Evolutionary conservation across 2,797 vertebrate species (phyloP).

Genomic region (Tolypeutes matacus): DNA sequence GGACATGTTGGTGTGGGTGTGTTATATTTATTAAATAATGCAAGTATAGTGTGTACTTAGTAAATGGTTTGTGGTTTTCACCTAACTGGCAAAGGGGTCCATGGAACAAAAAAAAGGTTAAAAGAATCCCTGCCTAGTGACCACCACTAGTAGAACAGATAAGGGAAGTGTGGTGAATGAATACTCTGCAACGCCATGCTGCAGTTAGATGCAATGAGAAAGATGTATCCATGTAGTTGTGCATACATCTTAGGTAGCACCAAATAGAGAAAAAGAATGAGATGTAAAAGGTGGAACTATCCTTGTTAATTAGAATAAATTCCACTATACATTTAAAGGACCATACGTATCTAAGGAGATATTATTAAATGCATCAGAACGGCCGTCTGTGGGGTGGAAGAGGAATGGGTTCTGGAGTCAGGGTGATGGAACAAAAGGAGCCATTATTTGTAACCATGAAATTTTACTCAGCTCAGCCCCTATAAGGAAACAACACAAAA

Average conservation of each 20-base stretch:
- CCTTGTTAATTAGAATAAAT: background rate
- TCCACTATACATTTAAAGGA: background rate
- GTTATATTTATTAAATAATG: too few species aligned
- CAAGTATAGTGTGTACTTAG: too few species aligned
- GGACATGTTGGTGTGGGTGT: too few species aligned
- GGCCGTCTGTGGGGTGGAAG: background rate
- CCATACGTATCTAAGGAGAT: background rate
- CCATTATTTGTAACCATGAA: background rate
- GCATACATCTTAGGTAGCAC: background rate
- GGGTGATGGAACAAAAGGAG: background rate
- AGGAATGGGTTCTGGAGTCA: background rate
- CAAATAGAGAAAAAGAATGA: background rate
- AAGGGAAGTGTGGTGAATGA: background rate
- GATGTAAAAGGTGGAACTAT: background rate
- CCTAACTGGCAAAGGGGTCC: too few species aligned
- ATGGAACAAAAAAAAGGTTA: too few species aligned
- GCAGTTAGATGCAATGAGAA: background rate
- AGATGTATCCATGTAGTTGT: background rate
- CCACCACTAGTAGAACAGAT: background rate
- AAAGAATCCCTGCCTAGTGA: too few species aligned
- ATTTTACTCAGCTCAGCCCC: background rate
- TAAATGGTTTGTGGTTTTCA: too few species aligned
- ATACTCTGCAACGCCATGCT: background rate
- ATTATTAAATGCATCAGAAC: background rate
- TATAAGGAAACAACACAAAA: background rate